These are phyloP conservation scores for Glossosoma conforme DNA, from an alignment of 1,140 invertebrate genomes.

Conservation along the genomic window DNA sequence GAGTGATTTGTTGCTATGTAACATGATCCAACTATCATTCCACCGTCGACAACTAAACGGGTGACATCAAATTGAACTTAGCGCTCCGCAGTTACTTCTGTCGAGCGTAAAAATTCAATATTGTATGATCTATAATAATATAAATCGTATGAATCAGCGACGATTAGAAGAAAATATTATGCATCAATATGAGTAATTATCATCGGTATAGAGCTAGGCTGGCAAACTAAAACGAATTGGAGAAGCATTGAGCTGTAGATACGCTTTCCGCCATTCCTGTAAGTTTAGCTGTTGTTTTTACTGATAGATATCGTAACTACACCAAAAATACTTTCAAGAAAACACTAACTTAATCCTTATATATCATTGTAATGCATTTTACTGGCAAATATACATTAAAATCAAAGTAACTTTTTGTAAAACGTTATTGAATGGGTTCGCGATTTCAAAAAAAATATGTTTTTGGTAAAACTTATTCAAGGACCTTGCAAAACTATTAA, in stretches of 20 bases:
- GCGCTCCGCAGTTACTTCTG: not conserved
- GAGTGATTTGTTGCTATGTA: conserved; percentile 24
- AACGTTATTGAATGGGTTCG: no score
- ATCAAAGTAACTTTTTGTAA: no score
- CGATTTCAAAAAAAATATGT: no score
- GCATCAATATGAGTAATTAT: conserved; percentile 15
- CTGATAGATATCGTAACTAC: no score
- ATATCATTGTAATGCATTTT: no score
- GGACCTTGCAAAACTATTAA: no score
- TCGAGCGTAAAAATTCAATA: conserved; percentile 10
- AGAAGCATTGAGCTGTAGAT: conserved; percentile 21
- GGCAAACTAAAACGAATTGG: conserved; percentile 27
- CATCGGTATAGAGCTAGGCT: conserved; percentile 22
- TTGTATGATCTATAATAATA: no score
- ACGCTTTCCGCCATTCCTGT: conserved; percentile 27
- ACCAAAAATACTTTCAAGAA: no score
- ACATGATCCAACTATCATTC: conserved; percentile 31
- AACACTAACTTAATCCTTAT: no score
- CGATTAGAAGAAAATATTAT: conserved; percentile 20
- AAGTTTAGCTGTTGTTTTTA: conserved; percentile 29
- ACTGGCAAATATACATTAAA: no score
- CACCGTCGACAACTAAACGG: conserved; percentile 25
- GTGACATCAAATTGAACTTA: conserved; percentile 14
- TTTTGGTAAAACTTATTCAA: no score
- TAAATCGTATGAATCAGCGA: no score